phyloP scores from a whole-genome alignment of 2,797 vertebrate genomes.

The Clarias laeviceps region DNA sequence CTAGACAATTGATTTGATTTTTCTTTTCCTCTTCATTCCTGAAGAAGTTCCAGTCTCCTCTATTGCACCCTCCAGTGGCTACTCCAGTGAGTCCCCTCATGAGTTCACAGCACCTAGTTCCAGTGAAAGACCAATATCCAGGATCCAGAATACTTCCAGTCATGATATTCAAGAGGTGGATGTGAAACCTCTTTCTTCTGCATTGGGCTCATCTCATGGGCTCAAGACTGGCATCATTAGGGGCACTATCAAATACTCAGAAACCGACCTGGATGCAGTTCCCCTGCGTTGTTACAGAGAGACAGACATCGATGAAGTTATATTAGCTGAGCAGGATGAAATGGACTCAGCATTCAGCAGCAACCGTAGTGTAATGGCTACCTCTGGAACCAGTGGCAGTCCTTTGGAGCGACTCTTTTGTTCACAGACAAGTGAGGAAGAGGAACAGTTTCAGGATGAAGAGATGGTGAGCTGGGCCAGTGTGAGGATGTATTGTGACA shows the following conservation, averaged over 20 bases:
- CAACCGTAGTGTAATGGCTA: slow-evolving; percentile 79
- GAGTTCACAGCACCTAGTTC: slow-evolving; percentile 41
- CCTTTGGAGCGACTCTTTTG: slow-evolving; percentile 48
- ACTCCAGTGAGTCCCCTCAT: slow-evolving; percentile 47
- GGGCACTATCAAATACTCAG: slow-evolving; percentile 86
- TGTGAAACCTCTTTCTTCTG: slow-evolving; percentile 67
- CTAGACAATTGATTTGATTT: neutral
- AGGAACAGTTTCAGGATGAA: slow-evolving; percentile 62
- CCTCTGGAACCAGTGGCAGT: slow-evolving; percentile 59
- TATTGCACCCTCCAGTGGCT: slow-evolving; percentile 52
- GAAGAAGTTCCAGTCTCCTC: slow-evolving; percentile 46
- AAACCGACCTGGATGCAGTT: slow-evolving; percentile 92
- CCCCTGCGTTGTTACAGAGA: slow-evolving; percentile 87
- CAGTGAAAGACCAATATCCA: slow-evolving; percentile 34
- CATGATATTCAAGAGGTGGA: slow-evolving; percentile 78
- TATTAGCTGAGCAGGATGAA: slow-evolving; percentile 61
- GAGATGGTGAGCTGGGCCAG: slow-evolving; percentile 73
- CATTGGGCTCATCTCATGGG: slow-evolving; percentile 50
- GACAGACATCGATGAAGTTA: slow-evolving; percentile 52
- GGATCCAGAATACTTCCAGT: slow-evolving; percentile 43
- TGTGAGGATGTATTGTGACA: slow-evolving; percentile 68
- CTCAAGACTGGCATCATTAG: slow-evolving; percentile 78
- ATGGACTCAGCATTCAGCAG: slow-evolving; percentile 87
- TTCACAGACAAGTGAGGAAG: slow-evolving; percentile 54
- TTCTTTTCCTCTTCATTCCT: neutral